Evolutionary conservation across 2,797 vertebrate genomes (phyloP), one percentile per base, ranked within the genome.

Genomic region (Cryptoprocta ferox): DNA sequence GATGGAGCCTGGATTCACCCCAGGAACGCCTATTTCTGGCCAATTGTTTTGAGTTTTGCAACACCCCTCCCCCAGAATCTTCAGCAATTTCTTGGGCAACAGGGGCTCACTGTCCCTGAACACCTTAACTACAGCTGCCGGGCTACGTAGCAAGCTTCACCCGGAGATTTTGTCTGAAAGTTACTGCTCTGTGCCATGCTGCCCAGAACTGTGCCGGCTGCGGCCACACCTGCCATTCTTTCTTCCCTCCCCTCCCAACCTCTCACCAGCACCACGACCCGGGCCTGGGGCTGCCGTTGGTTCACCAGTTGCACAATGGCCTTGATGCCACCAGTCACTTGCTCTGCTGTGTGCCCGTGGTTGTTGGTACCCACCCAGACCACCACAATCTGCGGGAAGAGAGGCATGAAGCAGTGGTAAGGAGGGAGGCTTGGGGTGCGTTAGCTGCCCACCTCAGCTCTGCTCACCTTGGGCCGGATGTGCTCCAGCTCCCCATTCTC

Each of bases 351-450:
- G 98, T 99, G 99, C 12, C 99, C 99, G 0, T 99, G 99, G 97
- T 99, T 99, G 97, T 99, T 99, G 30, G 99, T 99, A 91, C 99
- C 99, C 37, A 99, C 99, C 99, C 99, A 99, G 90, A 99, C 98
- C 80, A 99, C 99, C 30, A 99, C 99, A 48, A 99, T 99, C 99
- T 99, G 97, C 48, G 89, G 83, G 98, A 81, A 97, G 24, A 94
- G 16, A 32, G 35, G 32, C 24, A 79, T 12, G 50, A 48, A 45
- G 48, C 10, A 21, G 63, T 0, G 2, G 81, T 79, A 11, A 95
- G 37, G 66, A 48, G 18, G 2, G 35, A 59, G 71, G 65, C 42
- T 53, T 35, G 92, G 28, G 30, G 9, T 14, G 4, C 2, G 61
- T 35, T 63, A 32, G n/a, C 21, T 68, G 39, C 19, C 93, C 8